Conservation (phyloP, 2,888 invertebrate genomes). For the Oscheius myriophilus region DNA sequence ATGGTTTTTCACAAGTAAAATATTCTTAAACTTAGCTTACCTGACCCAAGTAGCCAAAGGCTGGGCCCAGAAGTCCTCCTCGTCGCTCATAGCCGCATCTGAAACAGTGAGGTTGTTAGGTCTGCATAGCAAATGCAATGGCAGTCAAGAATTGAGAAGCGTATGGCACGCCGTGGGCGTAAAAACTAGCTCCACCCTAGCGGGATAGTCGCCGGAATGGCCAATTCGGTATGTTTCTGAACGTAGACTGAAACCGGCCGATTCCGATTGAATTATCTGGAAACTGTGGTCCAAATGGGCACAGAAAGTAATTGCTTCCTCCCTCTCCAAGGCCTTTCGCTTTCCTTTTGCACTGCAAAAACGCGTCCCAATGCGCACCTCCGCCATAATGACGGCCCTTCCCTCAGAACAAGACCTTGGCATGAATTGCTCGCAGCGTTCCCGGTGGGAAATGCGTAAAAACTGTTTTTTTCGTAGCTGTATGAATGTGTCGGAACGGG, state of each 20-base stretch:
- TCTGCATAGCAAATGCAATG: neutral
- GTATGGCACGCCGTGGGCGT: conserved; percentile 9
- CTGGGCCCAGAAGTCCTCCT: conserved; percentile 26
- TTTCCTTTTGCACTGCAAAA: conserved; percentile 10
- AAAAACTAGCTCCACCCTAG: conserved; percentile 24
- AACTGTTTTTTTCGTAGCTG: too few species aligned
- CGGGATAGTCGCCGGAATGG: conserved; percentile 21
- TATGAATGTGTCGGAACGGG: too few species aligned
- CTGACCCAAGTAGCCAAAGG: conserved; percentile 26
- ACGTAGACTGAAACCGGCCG: conserved; percentile 23
- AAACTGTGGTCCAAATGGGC: conserved; percentile 27
- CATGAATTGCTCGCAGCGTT: conserved; percentile 17
- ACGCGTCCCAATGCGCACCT: conserved; percentile 14
- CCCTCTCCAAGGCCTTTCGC: conserved; percentile 16
- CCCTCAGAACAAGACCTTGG: conserved; percentile 26
- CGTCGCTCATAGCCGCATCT: conserved; percentile 22
- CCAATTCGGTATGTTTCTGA: conserved; percentile 23
- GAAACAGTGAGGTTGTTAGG: neutral
- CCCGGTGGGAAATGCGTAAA: neutral
- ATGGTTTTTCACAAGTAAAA: too few species aligned
- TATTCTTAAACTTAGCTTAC: neutral
- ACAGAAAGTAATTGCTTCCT: conserved; percentile 26
- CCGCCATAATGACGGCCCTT: conserved; percentile 28
- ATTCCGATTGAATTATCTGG: conserved; percentile 28
- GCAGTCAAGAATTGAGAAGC: conserved; percentile 17